A percentile compares a stretch with the other conserved stretches of the same genome.
phyloP scores from a whole-genome alignment of 2,113 vertebrate genomes.

The Ptychochromis oligacanthus region DNA sequence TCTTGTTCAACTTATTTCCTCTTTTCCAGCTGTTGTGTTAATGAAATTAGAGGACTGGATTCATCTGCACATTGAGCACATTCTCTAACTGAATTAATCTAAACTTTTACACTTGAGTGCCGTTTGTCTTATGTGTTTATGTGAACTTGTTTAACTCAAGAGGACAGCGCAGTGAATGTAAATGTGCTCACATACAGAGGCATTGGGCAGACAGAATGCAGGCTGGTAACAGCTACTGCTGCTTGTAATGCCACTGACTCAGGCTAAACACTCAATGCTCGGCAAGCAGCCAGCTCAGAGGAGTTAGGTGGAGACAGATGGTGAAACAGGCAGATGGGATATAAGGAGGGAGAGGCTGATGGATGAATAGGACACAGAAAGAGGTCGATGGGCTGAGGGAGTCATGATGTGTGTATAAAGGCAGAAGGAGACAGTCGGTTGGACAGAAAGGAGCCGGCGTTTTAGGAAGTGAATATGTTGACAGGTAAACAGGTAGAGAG shows the following conservation, averaged over 20 bases:
- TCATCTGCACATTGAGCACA: conserved; percentile 4
- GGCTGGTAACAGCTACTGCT: conserved; percentile 17
- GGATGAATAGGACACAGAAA: conserved; percentile 26
- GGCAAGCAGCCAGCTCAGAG: conserved; percentile 25
- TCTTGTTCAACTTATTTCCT: neutral
- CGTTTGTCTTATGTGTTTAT: conserved; percentile 6
- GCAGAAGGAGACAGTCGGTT: conserved; percentile 1
- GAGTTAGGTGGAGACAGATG: conserved; percentile 45
- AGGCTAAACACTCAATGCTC: neutral
- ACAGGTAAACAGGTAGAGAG: conserved; percentile 22
- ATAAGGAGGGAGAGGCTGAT: conserved; percentile 19
- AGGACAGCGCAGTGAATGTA: neutral
- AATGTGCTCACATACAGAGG: neutral
- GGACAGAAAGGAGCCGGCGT: neutral
- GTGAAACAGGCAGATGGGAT: conserved; percentile 40
- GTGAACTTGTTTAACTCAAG: neutral
- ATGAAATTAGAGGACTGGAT: neutral
- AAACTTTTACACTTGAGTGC: conserved; percentile 13
- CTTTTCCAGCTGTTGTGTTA: neutral
- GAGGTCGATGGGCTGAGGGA: conserved; percentile 2
- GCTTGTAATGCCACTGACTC: conserved; percentile 19
- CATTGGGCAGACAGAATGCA: neutral
- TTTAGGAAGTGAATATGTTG: conserved; percentile 18
- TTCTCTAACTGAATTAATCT: conserved; percentile 3
- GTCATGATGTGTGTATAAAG: conserved; percentile 23